Evolutionary conservation across 2,888 invertebrate species (phyloP), one percentile per base, ranked within the genome.

Genomic region (Phyllotreta cruciferae): DNA sequence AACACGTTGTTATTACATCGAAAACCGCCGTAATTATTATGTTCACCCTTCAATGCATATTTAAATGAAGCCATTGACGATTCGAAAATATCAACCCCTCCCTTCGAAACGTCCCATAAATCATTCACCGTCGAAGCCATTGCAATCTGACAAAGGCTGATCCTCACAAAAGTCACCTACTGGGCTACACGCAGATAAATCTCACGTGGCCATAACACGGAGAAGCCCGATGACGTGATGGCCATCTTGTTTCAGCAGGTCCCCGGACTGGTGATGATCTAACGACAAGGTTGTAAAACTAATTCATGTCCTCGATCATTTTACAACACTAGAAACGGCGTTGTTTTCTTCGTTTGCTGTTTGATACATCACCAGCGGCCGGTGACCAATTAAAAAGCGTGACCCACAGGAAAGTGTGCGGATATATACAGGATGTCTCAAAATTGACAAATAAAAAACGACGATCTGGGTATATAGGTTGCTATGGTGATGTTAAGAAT

Each of bases 231-330:
- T 65, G 70, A 69, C 73, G 71, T 72, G 72, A 75, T 73, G 72
- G 73, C 73, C 73, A 72, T 74, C 74, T 75, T 75, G 74, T 71
- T 71, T 66, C 67, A 63, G 58, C 62, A 53, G 62, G 56, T 63
- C 63, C 56, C 57, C 60, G 36, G 52, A 47, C 67, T 4, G 61
- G 65, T 68, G 69, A 68, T 70, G 68, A 72, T 68, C 67, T 71
- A 72, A 72, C 72, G 71, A 75, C 72, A 71, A 68, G 70, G 71
- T 72, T 73, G 71, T 71, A 73, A 73, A 73, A 56, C 65, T 63
- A 68, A 67, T 63, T 60, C 62, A 54, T 62, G 60, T 66, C 63
- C 42, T 65, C 63, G 65, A 61, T 55, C 58, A 67, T 61, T 65
- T 63, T 65, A 67, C 65, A 61, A 63, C 65, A 56, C 49, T 57